Evolutionary conservation across 2,797 vertebrate species (phyloP), one percentile per base, ranked within the genome.

Genomic region (Chelidonichthys spinosus): DNA sequence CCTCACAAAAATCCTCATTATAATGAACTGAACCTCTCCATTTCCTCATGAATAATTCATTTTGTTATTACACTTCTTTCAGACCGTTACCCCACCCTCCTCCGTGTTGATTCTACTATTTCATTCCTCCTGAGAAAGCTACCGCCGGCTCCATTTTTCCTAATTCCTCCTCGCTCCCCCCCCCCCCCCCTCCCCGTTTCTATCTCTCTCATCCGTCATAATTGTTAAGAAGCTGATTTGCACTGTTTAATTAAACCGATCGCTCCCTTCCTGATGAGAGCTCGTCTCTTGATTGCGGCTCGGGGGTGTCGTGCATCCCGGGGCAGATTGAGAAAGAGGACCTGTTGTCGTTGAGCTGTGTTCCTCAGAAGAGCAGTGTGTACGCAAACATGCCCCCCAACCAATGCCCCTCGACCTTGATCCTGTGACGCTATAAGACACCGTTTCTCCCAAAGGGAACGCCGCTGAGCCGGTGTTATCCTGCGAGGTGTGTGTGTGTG

Each of bases 181-280:
- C 70, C 56, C 47, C 39, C 60, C 1, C 37, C 59, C 72, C 66
- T 74, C 33, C 39, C 25, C 44, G 59, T 70, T 82, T 78, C 40
- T 46, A 54, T 74, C 72, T 81, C 59, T 36, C 79, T 82, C 82
- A 88, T 91, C 85, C 85, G 32, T 83, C 87, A 87, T 90, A 79
- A 67, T 58, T 33, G 76, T 50, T 42, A 44, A 78, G 80, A 80
- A 87, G 82, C 79, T 81, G 74, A 86, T 86, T 87, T 79, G 75
- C 81, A 85, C 79, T 40, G 82, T 89, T 93, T 92, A 93, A 93
- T 95, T 92, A 94, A 92, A 89, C 75, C 67, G 77, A 80, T 78
- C 80, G 67, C 54, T 82, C 69, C 82, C 69, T 55, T 81, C 82
- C 79, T 69, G 84, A 85, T 87, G 90, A 92, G 89, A 82, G 85